Evolutionary conservation across 1,140 invertebrate genomes (phyloP).

Genomic region (Caenorhabditis tropicalis): DNA sequence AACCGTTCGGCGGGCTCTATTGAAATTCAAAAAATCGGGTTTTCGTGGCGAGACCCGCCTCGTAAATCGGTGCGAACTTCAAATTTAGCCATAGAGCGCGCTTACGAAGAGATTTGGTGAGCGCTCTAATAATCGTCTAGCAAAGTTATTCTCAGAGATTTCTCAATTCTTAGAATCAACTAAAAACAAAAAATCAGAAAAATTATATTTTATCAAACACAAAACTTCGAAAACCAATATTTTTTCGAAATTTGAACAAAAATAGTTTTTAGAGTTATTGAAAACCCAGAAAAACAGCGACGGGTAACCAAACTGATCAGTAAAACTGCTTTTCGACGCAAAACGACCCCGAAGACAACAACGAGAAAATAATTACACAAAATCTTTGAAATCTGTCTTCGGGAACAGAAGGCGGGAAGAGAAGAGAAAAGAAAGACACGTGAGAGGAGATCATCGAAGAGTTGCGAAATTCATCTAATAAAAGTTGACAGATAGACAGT

Average conservation of each 20-base stretch:
- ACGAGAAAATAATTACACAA: conserved; percentile 18
- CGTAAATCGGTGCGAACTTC: background rate
- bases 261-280: too few relatives aligned
- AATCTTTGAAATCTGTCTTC: conserved; percentile 8
- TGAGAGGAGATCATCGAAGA: background rate
- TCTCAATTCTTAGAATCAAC: background rate
- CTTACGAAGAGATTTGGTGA: too few relatives aligned
- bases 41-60: conserved; percentile 1
- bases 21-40: background rate
- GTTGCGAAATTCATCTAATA: background rate
- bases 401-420: conserved; percentile 1
- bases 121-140: too few relatives aligned
- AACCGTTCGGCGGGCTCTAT: background rate
- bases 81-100: background rate
- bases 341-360: background rate
- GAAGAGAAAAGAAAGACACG: background rate
- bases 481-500: background rate
- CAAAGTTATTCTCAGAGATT: background rate
- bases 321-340: background rate
- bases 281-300: background rate
- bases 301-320: background rate
- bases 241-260: too few relatives aligned
- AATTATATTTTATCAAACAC: background rate
- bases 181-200: background rate
- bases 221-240: too few relatives aligned